These are phyloP conservation scores for Natrix natrix DNA, from an alignment of 2,797 vertebrate genomes.

Conservation along the genomic window DNA sequence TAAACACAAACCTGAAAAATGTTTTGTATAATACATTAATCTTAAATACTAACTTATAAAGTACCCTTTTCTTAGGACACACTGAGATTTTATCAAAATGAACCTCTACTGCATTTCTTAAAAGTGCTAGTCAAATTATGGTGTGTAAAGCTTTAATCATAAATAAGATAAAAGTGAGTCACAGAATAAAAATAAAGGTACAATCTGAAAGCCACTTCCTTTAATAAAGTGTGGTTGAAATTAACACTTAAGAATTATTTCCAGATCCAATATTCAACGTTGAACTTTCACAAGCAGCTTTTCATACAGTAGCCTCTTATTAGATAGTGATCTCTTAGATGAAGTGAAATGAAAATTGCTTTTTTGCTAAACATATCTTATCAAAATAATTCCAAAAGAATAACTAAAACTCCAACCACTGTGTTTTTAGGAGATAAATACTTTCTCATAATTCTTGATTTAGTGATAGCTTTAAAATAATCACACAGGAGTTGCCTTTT, in stretches of 20 bases:
- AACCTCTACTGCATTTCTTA: neutral
- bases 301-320: conserved; percentile 22
- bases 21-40: neutral
- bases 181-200: neutral
- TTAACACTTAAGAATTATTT: conserved; percentile 45
- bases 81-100: neutral
- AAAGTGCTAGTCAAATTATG: neutral
- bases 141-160: neutral
- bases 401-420: conserved; percentile 20
- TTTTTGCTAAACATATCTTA: conserved; percentile 34
- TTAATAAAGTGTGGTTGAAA: conserved; percentile 28
- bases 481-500: conserved; percentile 12
- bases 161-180: neutral
- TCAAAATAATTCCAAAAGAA: conserved; percentile 41
- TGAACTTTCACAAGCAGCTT: conserved; percentile 40
- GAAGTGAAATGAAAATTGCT: conserved; percentile 49
- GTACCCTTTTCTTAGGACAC: neutral
- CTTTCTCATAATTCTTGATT: conserved; percentile 37
- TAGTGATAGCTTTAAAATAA: conserved; percentile 12
- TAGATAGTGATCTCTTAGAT: conserved; percentile 38
- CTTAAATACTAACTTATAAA: neutral
- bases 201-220: conserved; percentile 17
- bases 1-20: neutral
- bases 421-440: conserved; percentile 34
- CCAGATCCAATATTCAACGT: conserved; percentile 1